These are phyloP conservation scores for Temnothorax longispinosus DNA, from an alignment of 1,140 invertebrate species.

Conservation along the genomic window DNA sequence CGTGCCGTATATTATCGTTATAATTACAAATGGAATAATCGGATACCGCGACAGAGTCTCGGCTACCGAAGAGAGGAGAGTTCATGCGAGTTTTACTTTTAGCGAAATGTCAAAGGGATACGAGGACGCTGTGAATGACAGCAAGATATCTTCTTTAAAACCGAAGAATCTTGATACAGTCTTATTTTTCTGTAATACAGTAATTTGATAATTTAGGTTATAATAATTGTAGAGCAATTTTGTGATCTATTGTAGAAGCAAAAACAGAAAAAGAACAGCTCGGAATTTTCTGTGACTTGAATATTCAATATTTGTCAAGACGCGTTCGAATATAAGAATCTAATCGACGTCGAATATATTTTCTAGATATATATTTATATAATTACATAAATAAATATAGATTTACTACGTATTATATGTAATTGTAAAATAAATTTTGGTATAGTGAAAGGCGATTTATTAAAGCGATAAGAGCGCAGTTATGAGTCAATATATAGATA, in stretches of 20 bases:
- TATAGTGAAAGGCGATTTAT: not conserved
- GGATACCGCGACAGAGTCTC: constrained; percentile 44
- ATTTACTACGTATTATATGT: not conserved
- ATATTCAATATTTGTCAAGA: not conserved
- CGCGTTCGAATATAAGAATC: not conserved
- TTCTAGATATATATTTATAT: not conserved
- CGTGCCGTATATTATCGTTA: constrained; percentile 66
- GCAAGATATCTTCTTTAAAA: not conserved
- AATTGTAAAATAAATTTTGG: not conserved
- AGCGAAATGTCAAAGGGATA: constrained; percentile 2
- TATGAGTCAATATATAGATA: constrained; percentile 31
- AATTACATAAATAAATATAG: not conserved
- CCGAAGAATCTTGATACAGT: not conserved
- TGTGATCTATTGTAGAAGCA: not conserved
- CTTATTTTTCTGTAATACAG: not conserved
- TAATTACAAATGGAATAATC: constrained; percentile 76
- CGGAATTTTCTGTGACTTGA: too few relatives aligned
- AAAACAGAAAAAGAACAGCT: not conserved
- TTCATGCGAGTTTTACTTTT: not conserved
- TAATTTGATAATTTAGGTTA: not conserved
- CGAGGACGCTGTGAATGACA: not conserved
- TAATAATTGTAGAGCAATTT: not conserved
- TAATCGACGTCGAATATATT: not conserved
- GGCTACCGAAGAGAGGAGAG: constrained; percentile 46
- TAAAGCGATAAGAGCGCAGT: constrained; percentile 11